Conservation (phyloP, 2,113 vertebrate species). For the Pelvicachromis taeniatus region DNA sequence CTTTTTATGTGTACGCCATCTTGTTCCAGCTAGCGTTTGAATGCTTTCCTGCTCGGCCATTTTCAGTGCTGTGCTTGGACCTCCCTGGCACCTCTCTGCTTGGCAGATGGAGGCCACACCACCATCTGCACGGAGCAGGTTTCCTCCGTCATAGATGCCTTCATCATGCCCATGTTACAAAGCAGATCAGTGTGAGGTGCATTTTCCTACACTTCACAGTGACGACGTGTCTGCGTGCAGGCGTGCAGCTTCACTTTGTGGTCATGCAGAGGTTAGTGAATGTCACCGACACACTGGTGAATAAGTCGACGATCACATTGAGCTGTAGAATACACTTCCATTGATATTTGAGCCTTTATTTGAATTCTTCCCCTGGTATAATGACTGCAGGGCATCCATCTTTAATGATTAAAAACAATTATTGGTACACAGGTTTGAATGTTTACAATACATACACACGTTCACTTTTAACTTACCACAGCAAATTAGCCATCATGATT, state of each 20-base stretch:
- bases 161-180: neutral
- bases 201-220: neutral
- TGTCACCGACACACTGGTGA: neutral
- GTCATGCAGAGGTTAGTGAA: neutral
- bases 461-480: neutral
- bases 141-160: neutral
- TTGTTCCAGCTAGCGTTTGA: neutral
- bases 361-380: neutral
- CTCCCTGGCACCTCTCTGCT: neutral
- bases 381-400: neutral
- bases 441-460: neutral
- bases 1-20: neutral
- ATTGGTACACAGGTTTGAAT: neutral
- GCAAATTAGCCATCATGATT: neutral
- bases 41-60: neutral
- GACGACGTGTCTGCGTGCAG: neutral
- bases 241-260: neutral
- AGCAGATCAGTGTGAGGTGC: neutral
- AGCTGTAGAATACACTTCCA: neutral
- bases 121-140: constrained; percentile 5
- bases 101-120: constrained; percentile 14
- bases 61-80: neutral
- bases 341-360: neutral
- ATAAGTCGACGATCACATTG: neutral
- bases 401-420: neutral